A percentile compares a stretch with the other conserved stretches of the same genome.
Evolutionary conservation across 2,113 vertebrate genomes (phyloP).

Genomic region (Apaloderma vittatum): DNA sequence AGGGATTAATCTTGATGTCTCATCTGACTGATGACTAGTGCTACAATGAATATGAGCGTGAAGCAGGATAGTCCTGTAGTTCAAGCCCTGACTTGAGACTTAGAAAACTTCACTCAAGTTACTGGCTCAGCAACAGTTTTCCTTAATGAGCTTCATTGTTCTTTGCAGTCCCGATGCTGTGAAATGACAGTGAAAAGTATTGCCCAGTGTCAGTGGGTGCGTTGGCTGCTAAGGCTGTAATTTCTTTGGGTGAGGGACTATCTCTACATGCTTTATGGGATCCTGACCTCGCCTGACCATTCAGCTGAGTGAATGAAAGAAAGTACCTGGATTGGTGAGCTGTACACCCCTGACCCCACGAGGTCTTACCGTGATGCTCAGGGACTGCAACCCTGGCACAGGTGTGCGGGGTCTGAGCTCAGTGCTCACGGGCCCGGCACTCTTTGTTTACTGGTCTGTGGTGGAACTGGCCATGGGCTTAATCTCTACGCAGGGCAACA

Average conservation of each 20-base stretch:
- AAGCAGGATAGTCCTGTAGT: neutral
- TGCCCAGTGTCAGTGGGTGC: neutral
- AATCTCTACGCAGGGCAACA: neutral
- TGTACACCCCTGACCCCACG: fast-evolving
- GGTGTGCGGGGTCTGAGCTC: neutral
- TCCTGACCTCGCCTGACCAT: neutral
- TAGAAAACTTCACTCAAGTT: neutral
- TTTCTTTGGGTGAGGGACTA: neutral
- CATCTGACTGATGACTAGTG: neutral
- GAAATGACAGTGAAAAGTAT: neutral
- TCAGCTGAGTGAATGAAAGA: neutral
- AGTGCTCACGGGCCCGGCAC: fast-evolving
- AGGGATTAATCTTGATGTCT: constrained; percentile 15
- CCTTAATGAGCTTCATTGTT: neutral
- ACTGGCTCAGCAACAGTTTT: neutral
- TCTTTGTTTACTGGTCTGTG: neutral
- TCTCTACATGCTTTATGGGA: neutral
- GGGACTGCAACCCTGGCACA: neutral
- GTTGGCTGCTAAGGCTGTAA: neutral
- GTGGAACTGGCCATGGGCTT: neutral
- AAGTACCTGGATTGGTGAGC: neutral
- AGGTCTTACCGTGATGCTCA: neutral
- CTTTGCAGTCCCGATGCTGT: neutral
- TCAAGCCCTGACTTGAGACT: neutral
- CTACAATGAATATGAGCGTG: fast-evolving